Evolutionary conservation across 2,888 invertebrate species (phyloP).

Genomic region (Blera fallax): DNA sequence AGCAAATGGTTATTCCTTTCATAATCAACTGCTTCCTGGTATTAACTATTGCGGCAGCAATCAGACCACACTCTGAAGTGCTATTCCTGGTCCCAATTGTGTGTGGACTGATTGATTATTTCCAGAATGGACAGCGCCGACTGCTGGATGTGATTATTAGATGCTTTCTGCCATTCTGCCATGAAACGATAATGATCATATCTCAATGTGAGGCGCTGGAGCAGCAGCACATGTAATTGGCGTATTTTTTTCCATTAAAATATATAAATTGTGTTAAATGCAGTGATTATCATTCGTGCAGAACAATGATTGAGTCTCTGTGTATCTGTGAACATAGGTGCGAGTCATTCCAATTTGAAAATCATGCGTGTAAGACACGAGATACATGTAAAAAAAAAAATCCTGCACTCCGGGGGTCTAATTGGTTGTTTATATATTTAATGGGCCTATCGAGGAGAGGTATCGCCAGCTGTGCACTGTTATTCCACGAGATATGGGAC

Average conservation of each 20-base stretch:
- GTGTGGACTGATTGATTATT: constrained; percentile 66
- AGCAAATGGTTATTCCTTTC: constrained; percentile 44
- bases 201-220: background rate
- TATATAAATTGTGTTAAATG: constrained; percentile 50
- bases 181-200: constrained; percentile 22
- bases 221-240: constrained; percentile 25
- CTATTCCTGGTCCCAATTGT: constrained; percentile 48
- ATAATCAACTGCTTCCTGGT: constrained; percentile 68
- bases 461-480: background rate
- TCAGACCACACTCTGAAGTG: constrained; percentile 23
- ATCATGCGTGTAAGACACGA: background rate
- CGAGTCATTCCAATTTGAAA: background rate
- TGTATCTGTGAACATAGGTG: background rate
- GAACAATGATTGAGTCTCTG: constrained; percentile 13
- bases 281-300: constrained; percentile 44
- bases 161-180: background rate
- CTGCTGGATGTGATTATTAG: constrained; percentile 43
- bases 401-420: background rate
- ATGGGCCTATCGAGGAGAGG: background rate
- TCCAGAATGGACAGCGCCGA: constrained; percentile 45
- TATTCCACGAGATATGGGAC: too few species aligned
- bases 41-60: constrained; percentile 55
- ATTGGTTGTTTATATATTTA: background rate
- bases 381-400: background rate
- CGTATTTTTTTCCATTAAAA: constrained; percentile 55